Conservation (phyloP, 2,888 invertebrate genomes). For the Folsomia candida region DNA sequence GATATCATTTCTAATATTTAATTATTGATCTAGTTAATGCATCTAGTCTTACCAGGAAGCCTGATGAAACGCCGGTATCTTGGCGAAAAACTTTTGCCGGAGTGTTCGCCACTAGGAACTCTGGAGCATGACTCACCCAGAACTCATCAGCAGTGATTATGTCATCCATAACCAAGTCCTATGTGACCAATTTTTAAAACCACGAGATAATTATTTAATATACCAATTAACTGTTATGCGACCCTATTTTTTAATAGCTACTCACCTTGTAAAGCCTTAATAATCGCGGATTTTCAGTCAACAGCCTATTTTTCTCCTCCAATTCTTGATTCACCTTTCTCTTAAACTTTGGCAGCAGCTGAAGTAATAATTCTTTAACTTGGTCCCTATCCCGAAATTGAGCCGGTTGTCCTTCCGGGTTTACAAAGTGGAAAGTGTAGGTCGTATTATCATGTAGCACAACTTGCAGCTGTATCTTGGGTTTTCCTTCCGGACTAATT, state of each 20-base stretch:
- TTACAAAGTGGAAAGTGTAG: constrained; percentile 96
- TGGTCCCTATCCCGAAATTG: constrained; percentile 88
- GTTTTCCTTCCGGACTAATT: constrained; percentile 93
- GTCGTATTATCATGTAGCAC: constrained; percentile 90
- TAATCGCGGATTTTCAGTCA: constrained; percentile 84
- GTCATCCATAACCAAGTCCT: constrained; percentile 90
- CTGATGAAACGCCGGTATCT: constrained; percentile 75
- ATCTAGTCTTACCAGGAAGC: constrained; percentile 59
- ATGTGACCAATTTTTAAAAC: background rate
- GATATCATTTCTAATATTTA: background rate
- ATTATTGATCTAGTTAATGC: too few relatives aligned
- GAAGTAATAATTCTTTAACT: constrained; percentile 87
- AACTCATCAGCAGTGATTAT: constrained; percentile 96
- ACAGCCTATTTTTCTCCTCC: constrained; percentile 77
- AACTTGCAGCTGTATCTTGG: constrained; percentile 96
- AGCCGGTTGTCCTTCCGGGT: constrained; percentile 74
- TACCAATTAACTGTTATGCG: background rate
- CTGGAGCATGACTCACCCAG: constrained; percentile 83
- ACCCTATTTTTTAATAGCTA: background rate
- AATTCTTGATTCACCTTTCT: constrained; percentile 85
- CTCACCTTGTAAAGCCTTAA: constrained; percentile 79
- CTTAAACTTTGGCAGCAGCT: constrained; percentile 88
- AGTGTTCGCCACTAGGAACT: constrained; percentile 68
- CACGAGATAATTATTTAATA: constrained; percentile 5
- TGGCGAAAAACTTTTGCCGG: constrained; percentile 61